Conservation (phyloP, 2,113 vertebrate species). For the Panthera uncia region DNA sequence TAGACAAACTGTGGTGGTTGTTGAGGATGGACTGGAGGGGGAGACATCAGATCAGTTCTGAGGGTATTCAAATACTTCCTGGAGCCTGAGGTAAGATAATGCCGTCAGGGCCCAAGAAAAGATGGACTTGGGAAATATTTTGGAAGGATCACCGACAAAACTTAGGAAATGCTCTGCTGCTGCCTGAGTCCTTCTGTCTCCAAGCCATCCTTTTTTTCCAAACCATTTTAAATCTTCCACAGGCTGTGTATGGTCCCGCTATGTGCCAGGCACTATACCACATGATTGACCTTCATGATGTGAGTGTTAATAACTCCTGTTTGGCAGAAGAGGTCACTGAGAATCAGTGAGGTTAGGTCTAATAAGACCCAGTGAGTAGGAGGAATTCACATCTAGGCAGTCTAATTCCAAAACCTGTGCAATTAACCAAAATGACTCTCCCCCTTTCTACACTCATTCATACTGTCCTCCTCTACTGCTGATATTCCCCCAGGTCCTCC, state of each 20-base stretch:
- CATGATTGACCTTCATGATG: not conserved
- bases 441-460: not conserved
- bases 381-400: not conserved
- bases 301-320: not conserved
- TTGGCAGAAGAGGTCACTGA: not conserved
- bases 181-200: not conserved
- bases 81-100: not conserved
- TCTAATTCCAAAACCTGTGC: not conserved
- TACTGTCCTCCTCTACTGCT: rapidly evolving
- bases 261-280: not conserved
- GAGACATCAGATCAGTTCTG: not conserved
- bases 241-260: not conserved
- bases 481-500: not conserved
- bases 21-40: not conserved
- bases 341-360: not conserved
- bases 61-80: not conserved
- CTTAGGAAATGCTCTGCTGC: not conserved
- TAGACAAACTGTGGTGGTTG: not conserved
- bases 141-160: not conserved
- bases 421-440: not conserved
- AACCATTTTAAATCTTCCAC: not conserved
- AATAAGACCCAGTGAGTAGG: not conserved
- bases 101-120: not conserved
- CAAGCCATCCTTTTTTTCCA: not conserved
- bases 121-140: not conserved